Evolutionary conservation across 2,888 invertebrate genomes (phyloP), one percentile per base, ranked within the genome.

Genomic region (Caenorhabditis virilis): DNA sequence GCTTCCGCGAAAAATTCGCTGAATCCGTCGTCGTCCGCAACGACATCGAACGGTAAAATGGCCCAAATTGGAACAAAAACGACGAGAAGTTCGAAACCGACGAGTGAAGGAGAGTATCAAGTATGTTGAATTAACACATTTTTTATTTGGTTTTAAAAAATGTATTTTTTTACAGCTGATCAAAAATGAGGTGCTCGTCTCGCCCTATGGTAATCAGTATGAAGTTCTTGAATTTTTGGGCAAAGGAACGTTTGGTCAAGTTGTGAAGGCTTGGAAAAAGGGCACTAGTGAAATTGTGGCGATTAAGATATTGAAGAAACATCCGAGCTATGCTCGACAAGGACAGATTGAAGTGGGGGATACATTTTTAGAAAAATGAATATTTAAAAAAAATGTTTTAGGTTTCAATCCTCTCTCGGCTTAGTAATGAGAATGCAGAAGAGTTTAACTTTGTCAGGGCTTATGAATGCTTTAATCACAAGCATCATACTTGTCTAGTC

Each of bases 361-460:
- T n/a, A n/a, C n/a, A n/a, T n/a, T n/a, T n/a, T n/a, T n/a, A n/a
- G n/a, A n/a, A n/a, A n/a, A n/a, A n/a, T n/a, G n/a, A n/a, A n/a
- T n/a, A n/a, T n/a, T n/a, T n/a, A n/a, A n/a, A n/a, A n/a, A n/a
- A n/a, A n/a, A n/a, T n/a, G n/a, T n/a, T n/a, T n/a, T n/a, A n/a
- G n/a, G n/a, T n/a, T 18, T 81, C 82, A n/a, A 83, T 83, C 42
- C 77, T 87, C 69, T 84, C 85, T 15, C 83, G 86, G 20, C 82
- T 87, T 38, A 84, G 93, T 83, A 94, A 93, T 86, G 95, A 95
- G 88, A 95, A 94, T 88, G 94, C 95, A 80, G 95, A 95, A 87
- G 95, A 95, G 88, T 97, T 93, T 88, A 99, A 99, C 88, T 98
- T 98, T 88, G 98, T 98, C 80, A 92, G 97, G 74, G 98, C 98